Evolutionary conservation across 2,113 vertebrate genomes (phyloP).

Genomic region (Apus apus): DNA sequence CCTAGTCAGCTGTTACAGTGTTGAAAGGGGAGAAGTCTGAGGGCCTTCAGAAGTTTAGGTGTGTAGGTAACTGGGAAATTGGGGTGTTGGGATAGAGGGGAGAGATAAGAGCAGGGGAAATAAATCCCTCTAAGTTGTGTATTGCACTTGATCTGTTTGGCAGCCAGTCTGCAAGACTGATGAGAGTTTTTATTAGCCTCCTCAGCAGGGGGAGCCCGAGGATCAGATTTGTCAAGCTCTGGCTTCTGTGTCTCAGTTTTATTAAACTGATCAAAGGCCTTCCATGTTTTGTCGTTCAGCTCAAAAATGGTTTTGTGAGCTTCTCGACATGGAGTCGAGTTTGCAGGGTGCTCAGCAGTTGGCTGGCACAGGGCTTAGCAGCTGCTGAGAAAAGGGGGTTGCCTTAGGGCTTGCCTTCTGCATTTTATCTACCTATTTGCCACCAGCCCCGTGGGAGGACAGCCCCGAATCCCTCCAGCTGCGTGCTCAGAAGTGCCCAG

Average conservation of each 20-base stretch:
- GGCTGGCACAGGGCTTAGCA: rapidly evolving
- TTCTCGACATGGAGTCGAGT: rapidly evolving
- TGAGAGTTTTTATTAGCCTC: neutral
- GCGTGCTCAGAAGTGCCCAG: neutral
- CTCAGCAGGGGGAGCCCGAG: conserved; percentile 61
- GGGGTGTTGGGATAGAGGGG: neutral
- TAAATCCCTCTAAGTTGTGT: neutral
- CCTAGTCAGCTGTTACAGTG: neutral
- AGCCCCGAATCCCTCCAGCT: neutral
- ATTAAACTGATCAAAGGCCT: rapidly evolving
- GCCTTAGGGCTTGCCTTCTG: neutral
- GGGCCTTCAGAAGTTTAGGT: neutral
- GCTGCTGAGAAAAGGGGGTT: neutral
- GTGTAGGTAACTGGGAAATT: neutral
- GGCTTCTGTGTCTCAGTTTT: rapidly evolving
- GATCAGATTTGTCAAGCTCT: conserved; percentile 8
- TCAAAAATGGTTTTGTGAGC: neutral
- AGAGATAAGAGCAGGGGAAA: neutral
- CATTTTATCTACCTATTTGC: neutral
- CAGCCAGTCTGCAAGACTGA: rapidly evolving
- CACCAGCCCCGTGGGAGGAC: rapidly evolving
- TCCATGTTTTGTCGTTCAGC: neutral
- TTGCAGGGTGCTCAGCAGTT: neutral
- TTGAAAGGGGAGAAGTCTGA: neutral
- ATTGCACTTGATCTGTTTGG: neutral